Evolutionary conservation across 2,797 vertebrate species (phyloP), one percentile per base, ranked within the genome.

Genomic region (Rousettus madagascariensis): DNA sequence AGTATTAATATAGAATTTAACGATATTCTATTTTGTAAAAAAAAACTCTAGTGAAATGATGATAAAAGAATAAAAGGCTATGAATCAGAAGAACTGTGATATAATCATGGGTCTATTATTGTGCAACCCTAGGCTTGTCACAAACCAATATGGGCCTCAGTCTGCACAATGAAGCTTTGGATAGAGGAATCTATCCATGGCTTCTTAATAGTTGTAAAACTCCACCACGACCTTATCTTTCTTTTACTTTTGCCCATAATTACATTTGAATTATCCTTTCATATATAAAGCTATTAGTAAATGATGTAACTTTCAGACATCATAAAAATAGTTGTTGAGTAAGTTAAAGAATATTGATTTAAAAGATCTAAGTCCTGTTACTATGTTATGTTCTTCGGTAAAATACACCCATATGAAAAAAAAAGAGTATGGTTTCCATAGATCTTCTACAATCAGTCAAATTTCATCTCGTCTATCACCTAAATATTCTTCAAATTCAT

Each of bases 201-300:
- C n/a, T 38, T 72, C 63, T 24, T 38, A 69, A 63, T 12, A 93
- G 51, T 10, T 49, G 5, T 49, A n/a, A 83, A 75, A 82, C 38
- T 41, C 33, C 59, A 36, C 11, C 28, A 20, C 16, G 77, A 59
- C 38, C 46, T 80, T 66, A 15, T 5, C 38, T 38, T 59, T 80
- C 8, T 61, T 95, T 90, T 20, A 83, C 82, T 86, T 78, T 75
- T 53, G 12, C 11, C 30, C 59, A 68, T 26, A 75, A n/a, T 72
- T 90, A 90, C 16, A 90, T 66, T n/a, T 83, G 43, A 91, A 91
- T 86, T 68, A 84, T 53, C 87, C 59, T 69, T 79, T 83, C 53
- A 94, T 43, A 20, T 65, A 65, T 87, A 82, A 95, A 92, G 71
- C 59, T 86, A 91, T 72, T 77, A 89, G 26, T 74, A 59, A 0